Base-by-base conservation (phyloP, 2,113 vertebrate species). In the Myotis yumanensis region DNA sequence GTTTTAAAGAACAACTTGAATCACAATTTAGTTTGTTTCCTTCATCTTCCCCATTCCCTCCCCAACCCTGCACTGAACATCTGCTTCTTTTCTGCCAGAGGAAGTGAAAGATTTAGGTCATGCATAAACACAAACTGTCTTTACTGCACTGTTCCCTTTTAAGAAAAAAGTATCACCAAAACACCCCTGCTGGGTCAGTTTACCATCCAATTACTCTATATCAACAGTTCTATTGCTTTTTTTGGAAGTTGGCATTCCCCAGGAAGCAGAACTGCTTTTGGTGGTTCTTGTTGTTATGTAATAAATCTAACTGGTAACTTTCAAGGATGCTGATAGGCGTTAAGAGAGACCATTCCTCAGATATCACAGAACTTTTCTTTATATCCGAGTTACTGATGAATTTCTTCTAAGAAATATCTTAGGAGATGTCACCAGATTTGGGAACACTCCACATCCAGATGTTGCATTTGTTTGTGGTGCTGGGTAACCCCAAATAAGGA, bases 41-140 rank as follows among this genome's bases (percentile, higher is more conserved):
- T 89, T 89, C 22, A 30, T 90, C 73, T 94, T 46, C 59, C 68
- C 86, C 7, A 0, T 51, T 71, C 40, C 11, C 5, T 79, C 79
- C 79, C 59, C 71, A 43, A 3, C 28, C 35, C 37, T 51, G 7
- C 37, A 14, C 18, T 85, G 79, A 95, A 97, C 94, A 96, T 96
- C 95, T 97, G 94, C 68, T 97, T 93, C 84, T 95, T 40, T 96
- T 62, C 71, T 90, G 71, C 12, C 40, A 97, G 91, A 91, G 95
- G 96, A 97, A 97, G 96, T 97, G 97, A 97, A 96, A 97, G 83
- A 95, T 96, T 97, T 73, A 95, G 85, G 75, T 96, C 83, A 95
- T 68, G 35, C 92, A 92, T 75, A 86, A 95, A 96, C 75, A 75
- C 48, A 90, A 95, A 75, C 80, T 79, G 57, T 97, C 54, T 92